Percentiles rank a stretch among this genome's conserved stretches.
Conservation (phyloP, 30 jellyfish, hydroid and myxozoan genomes). For the Aurelia aurita region DNA sequence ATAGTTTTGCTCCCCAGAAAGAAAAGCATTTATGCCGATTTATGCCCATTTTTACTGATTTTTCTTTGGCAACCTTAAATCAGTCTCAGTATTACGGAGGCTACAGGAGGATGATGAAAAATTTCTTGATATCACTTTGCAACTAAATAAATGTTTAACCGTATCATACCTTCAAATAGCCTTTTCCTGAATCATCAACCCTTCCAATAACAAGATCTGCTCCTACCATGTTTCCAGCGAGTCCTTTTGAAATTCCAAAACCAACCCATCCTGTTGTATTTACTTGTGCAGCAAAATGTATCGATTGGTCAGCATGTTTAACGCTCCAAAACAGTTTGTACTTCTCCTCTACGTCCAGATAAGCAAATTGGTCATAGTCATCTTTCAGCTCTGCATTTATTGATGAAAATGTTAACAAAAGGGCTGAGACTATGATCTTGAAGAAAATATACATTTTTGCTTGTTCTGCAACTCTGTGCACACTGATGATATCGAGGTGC, state of each 20-base stretch:
- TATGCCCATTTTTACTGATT: too few species aligned
- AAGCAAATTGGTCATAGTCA: constrained; percentile 48
- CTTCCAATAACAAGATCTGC: constrained; percentile 56
- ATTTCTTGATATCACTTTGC: too few species aligned
- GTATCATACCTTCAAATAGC: constrained; percentile 19
- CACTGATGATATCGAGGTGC: too few species aligned
- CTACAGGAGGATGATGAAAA: too few species aligned
- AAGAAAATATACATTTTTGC: too few species aligned
- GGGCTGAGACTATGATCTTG: too few species aligned
- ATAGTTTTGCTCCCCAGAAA: too few species aligned
- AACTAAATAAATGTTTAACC: too few species aligned
- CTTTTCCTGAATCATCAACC: constrained; percentile 57
- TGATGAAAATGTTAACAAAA: not conserved
- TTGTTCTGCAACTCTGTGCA: too few species aligned
- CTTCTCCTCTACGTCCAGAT: constrained; percentile 27
- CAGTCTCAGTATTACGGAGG: too few species aligned
- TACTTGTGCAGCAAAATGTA: constrained; percentile 50
- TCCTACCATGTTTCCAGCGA: constrained; percentile 62
- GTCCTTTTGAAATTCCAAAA: constrained; percentile 57
- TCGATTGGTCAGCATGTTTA: constrained; percentile 25
- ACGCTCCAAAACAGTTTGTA: constrained; percentile 41
- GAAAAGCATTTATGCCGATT: too few species aligned
- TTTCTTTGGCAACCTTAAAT: too few species aligned
- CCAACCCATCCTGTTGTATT: constrained; percentile 75
- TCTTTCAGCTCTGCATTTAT: constrained; percentile 9